Conservation (phyloP, 2,797 vertebrate species). For the Mormyrus proboscirostris region DNA sequence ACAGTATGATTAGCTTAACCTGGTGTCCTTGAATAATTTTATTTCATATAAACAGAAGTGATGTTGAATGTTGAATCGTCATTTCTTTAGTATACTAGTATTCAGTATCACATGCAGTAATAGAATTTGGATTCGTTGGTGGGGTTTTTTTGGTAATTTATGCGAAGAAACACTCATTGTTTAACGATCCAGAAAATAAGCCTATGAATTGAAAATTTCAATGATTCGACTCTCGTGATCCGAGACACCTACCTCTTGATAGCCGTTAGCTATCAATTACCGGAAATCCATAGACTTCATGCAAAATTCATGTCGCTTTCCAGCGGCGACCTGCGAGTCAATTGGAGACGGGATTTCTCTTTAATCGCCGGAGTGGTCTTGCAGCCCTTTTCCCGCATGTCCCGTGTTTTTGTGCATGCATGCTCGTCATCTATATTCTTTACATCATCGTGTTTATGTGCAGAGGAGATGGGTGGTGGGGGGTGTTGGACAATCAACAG, state of each 20-base stretch:
- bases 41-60: not conserved
- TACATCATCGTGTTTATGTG: not conserved
- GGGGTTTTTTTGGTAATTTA: not conserved
- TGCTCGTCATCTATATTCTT: not conserved
- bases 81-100: not conserved
- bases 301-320: constrained; percentile 62
- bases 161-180: constrained; percentile 1
- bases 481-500: not conserved
- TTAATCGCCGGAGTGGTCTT: constrained; percentile 37
- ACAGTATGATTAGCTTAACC: not conserved
- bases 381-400: not conserved
- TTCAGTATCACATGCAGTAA: not conserved
- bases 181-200: constrained; percentile 9
- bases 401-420: not conserved
- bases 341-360: constrained; percentile 30
- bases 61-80: not conserved
- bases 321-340: constrained; percentile 43
- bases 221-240: not conserved
- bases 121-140: not conserved
- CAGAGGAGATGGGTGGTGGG: not conserved
- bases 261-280: constrained; percentile 61
- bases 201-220: constrained; percentile 11
- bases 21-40: not conserved
- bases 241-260: constrained; percentile 37
- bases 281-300: constrained; percentile 61